Evolutionary conservation across 2,888 invertebrate genomes (phyloP).

Genomic region (Cecidostiba fungosa): DNA sequence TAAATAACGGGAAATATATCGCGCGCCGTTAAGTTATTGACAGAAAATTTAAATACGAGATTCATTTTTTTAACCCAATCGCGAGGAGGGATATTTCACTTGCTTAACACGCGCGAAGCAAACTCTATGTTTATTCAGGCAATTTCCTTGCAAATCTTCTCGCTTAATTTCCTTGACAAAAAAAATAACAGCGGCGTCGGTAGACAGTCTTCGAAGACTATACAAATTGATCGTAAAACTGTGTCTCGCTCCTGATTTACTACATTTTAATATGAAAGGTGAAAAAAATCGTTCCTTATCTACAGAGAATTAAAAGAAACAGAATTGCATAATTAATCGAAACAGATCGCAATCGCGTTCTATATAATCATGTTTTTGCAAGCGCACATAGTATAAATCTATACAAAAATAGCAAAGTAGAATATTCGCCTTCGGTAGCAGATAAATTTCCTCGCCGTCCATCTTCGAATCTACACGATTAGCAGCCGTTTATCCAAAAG

Average conservation of each 20-base stretch:
- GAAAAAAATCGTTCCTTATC: neutral
- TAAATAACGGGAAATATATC: constrained; percentile 58
- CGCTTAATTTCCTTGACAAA: neutral
- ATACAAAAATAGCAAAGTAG: neutral
- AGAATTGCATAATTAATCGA: neutral
- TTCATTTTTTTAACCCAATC: constrained; percentile 40
- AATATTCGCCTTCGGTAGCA: neutral
- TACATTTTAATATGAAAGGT: neutral
- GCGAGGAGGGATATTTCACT: constrained; percentile 1
- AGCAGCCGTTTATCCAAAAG: constrained; percentile 6
- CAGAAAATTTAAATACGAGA: constrained; percentile 56
- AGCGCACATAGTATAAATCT: too few relatives aligned
- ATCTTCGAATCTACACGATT: neutral
- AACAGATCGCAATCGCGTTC: neutral
- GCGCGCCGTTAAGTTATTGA: constrained; percentile 43
- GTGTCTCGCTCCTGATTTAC: neutral
- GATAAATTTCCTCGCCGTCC: neutral
- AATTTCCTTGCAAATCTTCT: constrained; percentile 12
- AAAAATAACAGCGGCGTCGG: neutral
- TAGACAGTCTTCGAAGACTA: neutral
- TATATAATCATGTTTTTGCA: too few relatives aligned
- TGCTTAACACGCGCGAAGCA: neutral
- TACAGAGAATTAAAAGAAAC: neutral
- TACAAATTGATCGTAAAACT: neutral
- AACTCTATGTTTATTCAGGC: neutral